phyloP scores from a whole-genome alignment of 2,113 vertebrate species.

The Rhombomys opimus region DNA sequence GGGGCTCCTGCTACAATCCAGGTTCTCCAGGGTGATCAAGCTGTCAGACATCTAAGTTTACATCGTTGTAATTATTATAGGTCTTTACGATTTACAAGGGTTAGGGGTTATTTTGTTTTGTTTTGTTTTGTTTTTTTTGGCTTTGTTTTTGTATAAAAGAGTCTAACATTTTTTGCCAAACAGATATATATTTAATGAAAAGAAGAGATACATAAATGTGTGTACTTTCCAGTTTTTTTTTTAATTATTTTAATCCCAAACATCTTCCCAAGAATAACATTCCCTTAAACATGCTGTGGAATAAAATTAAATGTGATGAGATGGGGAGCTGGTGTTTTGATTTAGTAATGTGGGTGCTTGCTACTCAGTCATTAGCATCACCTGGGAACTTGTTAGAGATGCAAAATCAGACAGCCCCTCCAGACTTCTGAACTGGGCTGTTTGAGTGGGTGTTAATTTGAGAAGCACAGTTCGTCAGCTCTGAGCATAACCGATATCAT shows the following conservation, averaged over 20 bases:
- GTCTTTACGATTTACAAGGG: constrained; percentile 84
- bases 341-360: constrained; percentile 54
- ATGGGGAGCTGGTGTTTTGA: constrained; percentile 78
- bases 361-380: not conserved
- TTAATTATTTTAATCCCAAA: constrained; percentile 86
- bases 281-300: constrained; percentile 87
- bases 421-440: not conserved
- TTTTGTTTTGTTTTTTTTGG: constrained; percentile 61
- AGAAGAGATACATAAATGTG: constrained; percentile 84
- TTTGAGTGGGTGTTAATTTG: not conserved
- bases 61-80: constrained; percentile 80
- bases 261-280: constrained; percentile 81
- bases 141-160: constrained; percentile 87
- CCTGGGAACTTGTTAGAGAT: not conserved
- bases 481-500: not conserved
- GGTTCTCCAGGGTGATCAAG: constrained; percentile 72
- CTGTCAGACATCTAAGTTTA: constrained; percentile 83
- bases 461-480: not conserved
- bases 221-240: constrained; percentile 86
- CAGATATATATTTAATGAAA: constrained; percentile 90
- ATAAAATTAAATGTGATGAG: constrained; percentile 88
- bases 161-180: constrained; percentile 88
- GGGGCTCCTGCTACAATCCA: constrained; percentile 15
- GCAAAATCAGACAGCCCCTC: not conserved
- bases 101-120: constrained; percentile 74